A percentile compares a stretch with the other conserved stretches of the same genome.
phyloP scores from a whole-genome alignment of 2,888 invertebrate genomes.

The Phortica okadai region DNA sequence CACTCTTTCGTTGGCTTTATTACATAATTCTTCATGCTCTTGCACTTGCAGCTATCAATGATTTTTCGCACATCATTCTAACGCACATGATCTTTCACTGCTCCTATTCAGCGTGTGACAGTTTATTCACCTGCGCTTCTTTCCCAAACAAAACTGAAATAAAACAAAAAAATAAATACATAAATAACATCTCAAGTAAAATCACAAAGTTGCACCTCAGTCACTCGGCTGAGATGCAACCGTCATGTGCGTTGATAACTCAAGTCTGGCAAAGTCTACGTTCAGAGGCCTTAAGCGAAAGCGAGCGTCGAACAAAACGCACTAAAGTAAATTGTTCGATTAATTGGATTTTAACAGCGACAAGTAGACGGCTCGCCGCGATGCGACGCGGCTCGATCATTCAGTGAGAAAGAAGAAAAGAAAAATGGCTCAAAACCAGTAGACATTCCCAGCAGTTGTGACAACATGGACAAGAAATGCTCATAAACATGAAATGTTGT shows the following conservation, averaged over 20 bases:
- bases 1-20: no score
- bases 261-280: background rate
- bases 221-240: background rate
- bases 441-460: slow-evolving; percentile 46
- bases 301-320: slow-evolving; percentile 47
- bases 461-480: slow-evolving; percentile 35
- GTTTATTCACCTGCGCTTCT: no score
- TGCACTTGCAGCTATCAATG: no score
- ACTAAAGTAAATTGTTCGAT: slow-evolving; percentile 69
- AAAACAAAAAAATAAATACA: no score
- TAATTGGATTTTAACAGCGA: slow-evolving; percentile 71
- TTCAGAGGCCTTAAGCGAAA: background rate
- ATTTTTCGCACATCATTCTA: no score
- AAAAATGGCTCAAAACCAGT: slow-evolving; percentile 18
- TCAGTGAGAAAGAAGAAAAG: slow-evolving; percentile 19
- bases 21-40: no score
- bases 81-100: no score
- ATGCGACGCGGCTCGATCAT: background rate
- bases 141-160: no score
- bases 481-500: slow-evolving; percentile 57
- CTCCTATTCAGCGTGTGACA: no score
- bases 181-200: background rate
- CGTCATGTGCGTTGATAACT: background rate
- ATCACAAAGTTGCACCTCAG: background rate
- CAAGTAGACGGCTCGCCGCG: slow-evolving; percentile 57